phyloP scores from a whole-genome alignment of 2,797 vertebrate species.

The Cheirogaleus major region DNA sequence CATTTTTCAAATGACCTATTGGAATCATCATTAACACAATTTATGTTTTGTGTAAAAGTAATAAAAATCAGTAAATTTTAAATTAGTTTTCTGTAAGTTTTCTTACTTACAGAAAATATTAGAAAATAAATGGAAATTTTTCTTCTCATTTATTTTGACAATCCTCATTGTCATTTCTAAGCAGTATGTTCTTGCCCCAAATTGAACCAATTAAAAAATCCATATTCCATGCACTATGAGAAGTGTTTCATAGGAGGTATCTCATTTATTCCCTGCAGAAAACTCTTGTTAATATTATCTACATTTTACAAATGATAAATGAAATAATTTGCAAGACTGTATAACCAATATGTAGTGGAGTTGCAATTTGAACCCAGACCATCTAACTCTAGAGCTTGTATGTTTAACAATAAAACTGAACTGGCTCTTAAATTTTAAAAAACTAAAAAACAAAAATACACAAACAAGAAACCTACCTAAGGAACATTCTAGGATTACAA shows the following conservation, averaged over 20 bases:
- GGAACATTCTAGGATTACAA: background rate
- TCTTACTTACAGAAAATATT: slow-evolving; percentile 10
- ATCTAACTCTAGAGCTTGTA: background rate
- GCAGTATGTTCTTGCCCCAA: background rate
- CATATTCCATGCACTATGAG: background rate
- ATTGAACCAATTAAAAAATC: slow-evolving; percentile 32
- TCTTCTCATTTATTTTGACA: slow-evolving; percentile 39
- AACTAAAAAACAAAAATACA: background rate
- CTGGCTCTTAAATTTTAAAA: background rate
- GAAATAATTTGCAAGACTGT: background rate
- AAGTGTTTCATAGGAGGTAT: background rate
- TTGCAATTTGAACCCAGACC: background rate
- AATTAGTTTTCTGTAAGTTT: background rate
- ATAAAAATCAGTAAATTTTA: background rate
- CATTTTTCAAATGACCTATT: slow-evolving; percentile 34
- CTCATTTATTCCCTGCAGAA: slow-evolving; percentile 21
- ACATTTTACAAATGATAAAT: slow-evolving; percentile 53
- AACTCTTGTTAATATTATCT: background rate
- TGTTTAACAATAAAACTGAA: slow-evolving; percentile 1
- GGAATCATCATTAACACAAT: slow-evolving; percentile 10
- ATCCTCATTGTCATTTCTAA: background rate
- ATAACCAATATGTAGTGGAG: background rate
- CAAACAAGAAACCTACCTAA: background rate
- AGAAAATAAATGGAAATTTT: slow-evolving; percentile 26
- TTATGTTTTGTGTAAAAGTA: slow-evolving; percentile 20